Evolutionary conservation across 2,797 vertebrate genomes (phyloP), one percentile per base, ranked within the genome.

Genomic region (Thamnophis elegans): DNA sequence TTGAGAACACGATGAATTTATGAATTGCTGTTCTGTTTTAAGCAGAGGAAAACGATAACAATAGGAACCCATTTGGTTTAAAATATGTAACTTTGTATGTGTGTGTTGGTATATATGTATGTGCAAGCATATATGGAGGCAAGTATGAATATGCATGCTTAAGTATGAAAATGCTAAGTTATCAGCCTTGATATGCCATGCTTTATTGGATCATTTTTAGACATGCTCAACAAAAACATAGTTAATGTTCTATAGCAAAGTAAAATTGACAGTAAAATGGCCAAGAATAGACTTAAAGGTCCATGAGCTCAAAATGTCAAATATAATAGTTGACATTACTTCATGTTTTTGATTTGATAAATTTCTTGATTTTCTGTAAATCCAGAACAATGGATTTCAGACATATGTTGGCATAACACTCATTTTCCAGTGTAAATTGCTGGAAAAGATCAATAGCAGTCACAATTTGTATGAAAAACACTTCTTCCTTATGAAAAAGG

Each of bases 181-280:
- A 95, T 96, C 94, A 95, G 90, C 92, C 91, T 95, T 89, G 89
- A 96, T 95, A 94, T 94, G 94, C 89, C 93, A 96, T 0, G 85
- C 89, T 96, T 95, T 94, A 93, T 94, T 92, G 94, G 91, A 89
- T 92, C 94, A 91, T 92, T 91, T 26, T 90, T 94, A 91, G 58
- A 96, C 91, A 59, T 94, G 91, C 96, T 95, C 92, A 94, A 93
- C 56, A 91, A 95, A 95, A 97, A 95, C 91, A 96, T 94, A 97
- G 55, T 92, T 94, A 95, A 96, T 92, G 92, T 93, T 93, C 94
- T 93, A 92, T 95, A 92, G 22, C 59, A 95, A 94, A 94, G 58
- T 91, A 92, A 91, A 96, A 96, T 68, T 95, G 95, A 96, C 94
- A 96, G 89, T 89, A 95, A 96, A 95, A 96, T 94, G 85, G 85